phyloP scores from a whole-genome alignment of 2,888 invertebrate genomes.

The Microctonus brassicae region DNA sequence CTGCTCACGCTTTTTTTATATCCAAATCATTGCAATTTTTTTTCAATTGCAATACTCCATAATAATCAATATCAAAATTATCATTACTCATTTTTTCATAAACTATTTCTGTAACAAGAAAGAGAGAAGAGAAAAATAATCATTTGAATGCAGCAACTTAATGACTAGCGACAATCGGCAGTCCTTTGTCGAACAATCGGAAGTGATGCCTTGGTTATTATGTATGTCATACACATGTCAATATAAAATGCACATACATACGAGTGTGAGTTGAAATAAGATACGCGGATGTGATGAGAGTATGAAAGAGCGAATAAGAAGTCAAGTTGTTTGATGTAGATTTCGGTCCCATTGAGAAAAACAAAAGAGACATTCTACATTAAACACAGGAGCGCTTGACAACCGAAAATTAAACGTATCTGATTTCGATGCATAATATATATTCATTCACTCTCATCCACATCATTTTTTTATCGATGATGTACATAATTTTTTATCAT shows the following conservation, averaged over 20 bases:
- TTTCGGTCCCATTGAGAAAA: constrained; percentile 29
- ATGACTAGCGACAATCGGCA: constrained; percentile 33
- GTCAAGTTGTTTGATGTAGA: constrained; percentile 18
- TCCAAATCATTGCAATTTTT: constrained; percentile 77
- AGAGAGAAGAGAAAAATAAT: constrained; percentile 5
- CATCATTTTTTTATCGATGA: not conserved
- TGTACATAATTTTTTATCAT: not conserved
- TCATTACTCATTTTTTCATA: constrained; percentile 15
- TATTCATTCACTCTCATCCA: constrained; percentile 2
- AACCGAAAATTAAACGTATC: constrained; percentile 40
- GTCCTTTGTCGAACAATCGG: constrained; percentile 36
- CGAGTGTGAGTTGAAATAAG: constrained; percentile 1
- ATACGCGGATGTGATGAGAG: not conserved
- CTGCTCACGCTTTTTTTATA: constrained; percentile 78
- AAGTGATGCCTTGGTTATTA: not conserved
- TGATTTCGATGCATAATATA: not conserved
- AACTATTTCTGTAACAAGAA: not conserved
- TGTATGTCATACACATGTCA: not conserved
- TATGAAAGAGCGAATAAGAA: not conserved
- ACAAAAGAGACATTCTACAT: constrained; percentile 43
- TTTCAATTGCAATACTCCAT: constrained; percentile 80
- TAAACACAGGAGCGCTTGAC: constrained; percentile 50
- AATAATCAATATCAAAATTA: constrained; percentile 81
- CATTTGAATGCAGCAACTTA: constrained; percentile 28
- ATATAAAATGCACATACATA: not conserved